Evolutionary conservation across 2,113 vertebrate genomes (phyloP).

Genomic region (Pollachius pollachius): DNA sequence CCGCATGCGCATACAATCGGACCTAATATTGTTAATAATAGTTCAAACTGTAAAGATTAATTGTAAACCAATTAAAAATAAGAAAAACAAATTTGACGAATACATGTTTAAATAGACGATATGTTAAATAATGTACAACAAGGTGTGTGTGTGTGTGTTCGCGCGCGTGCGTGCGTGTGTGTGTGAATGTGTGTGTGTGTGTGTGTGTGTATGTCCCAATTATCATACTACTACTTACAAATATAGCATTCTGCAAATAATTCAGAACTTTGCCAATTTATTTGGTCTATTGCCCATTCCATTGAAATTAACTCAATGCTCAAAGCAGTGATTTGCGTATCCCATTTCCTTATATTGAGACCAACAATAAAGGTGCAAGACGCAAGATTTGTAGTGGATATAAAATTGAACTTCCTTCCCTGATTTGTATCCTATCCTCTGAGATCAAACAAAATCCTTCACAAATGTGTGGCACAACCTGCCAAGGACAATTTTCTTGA

Average conservation of each 20-base stretch:
- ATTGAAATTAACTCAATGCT: conserved; percentile 13
- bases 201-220: no score
- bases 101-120: not conserved
- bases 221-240: no score
- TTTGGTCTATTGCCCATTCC: not conserved
- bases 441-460: conserved; percentile 59
- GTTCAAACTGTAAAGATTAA: no score
- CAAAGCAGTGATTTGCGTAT: conserved; percentile 18
- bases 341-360: conserved; percentile 45
- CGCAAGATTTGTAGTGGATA: conserved; percentile 27
- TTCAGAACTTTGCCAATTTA: no score
- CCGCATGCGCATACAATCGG: no score
- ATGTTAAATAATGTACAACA: not conserved
- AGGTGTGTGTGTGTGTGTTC: not conserved
- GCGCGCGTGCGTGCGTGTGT: no score
- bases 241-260: no score
- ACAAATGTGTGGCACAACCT: conserved; percentile 5
- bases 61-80: no score
- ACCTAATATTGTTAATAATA: no score
- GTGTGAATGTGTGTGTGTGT: no score
- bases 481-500: conserved; percentile 51
- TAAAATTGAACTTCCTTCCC: conserved; percentile 57
- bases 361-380: conserved; percentile 35
- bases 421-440: conserved; percentile 45
- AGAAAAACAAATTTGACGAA: no score